These are phyloP conservation scores for Ammospiza caudacuta DNA, from an alignment of 2,113 vertebrate genomes.

Conservation along the genomic window DNA sequence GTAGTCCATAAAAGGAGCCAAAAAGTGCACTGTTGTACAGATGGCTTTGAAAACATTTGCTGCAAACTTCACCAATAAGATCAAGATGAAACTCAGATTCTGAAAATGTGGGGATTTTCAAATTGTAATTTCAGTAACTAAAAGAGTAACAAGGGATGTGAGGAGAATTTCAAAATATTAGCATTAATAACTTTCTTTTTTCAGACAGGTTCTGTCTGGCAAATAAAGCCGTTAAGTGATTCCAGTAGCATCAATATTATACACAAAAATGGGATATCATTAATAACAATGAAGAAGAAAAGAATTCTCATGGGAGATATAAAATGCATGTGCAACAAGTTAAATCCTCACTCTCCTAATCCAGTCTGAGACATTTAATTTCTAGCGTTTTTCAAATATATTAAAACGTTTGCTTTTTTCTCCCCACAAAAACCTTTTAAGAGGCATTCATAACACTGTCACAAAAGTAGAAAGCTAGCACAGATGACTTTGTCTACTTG, in stretches of 20 bases:
- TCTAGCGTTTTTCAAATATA: not conserved
- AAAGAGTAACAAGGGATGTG: conserved; percentile 22
- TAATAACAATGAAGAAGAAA: conserved; percentile 42
- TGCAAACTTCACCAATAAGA: not conserved
- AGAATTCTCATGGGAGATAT: not conserved
- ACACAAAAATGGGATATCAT: conserved; percentile 38
- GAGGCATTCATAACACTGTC: not conserved
- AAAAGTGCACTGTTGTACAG: not conserved
- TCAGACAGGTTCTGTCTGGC: conserved; percentile 34
- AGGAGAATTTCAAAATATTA: conserved; percentile 55
- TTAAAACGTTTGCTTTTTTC: not conserved
- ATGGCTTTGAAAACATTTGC: not conserved
- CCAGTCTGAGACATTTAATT: conserved; percentile 26
- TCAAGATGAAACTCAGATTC: not conserved
- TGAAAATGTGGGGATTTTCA: conserved; percentile 25
- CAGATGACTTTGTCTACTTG: not conserved
- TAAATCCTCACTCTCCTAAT: conserved; percentile 9
- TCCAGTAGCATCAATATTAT: conserved; percentile 38
- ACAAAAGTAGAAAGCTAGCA: conserved; percentile 13
- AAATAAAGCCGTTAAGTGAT: conserved; percentile 49
- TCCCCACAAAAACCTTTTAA: not conserved
- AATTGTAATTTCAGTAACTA: conserved; percentile 31
- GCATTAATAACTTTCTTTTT: not conserved
- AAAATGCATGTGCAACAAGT: conserved; percentile 24
- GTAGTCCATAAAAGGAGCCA: not conserved